Base-by-base conservation (phyloP, 1,140 invertebrate species). In the Leptinotarsa defecta region DNA sequence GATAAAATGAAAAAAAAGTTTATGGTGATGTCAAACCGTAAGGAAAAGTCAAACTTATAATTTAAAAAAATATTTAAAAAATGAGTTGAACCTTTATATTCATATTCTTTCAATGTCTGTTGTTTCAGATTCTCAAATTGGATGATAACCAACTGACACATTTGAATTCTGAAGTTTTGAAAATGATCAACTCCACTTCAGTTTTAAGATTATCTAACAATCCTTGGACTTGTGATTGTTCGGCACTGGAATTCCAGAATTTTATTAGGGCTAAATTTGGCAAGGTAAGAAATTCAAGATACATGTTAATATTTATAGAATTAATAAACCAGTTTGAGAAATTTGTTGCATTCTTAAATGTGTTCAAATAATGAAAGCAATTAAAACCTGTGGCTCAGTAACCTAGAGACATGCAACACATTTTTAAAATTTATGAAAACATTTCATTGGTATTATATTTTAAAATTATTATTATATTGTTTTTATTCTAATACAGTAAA, bases 191-290 rank as follows among this genome's bases (percentile, higher is more conserved):
- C 34, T 72, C 68, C 22, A 22, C 13, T 13, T 68, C 27, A 62
- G 72, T 74, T n/a, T 57, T 85, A 13, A 74, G 69, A 15, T 76
- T 84, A 19, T 43, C 80, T 22, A 65, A 79, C 49, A 85, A 85
- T 81, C 80, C 81, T 48, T 85, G 82, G 82, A 71, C 61, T 57
- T 83, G 82, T 69, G 78, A 77, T 48, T 82, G 80, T 71, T 22
- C 48, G 1, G 49, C 74, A 15, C 61, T 68, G 27, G 63, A 78
- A 72, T 68, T 83, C 13, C 76, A 76, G 27, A 74, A 70, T 20
- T 81, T 63, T 24, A 61, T 77, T 52, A 78, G 48, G 75, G 73
- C 63, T 67, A 75, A 43, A 48, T 48, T 24, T 69, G 76, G 13
- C 74, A 77, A 57, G 63, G 68, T 49, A 76, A 79, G 72, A 76